Conservation (phyloP, 2,888 invertebrate genomes). For the Drosophila affinis region DNA sequence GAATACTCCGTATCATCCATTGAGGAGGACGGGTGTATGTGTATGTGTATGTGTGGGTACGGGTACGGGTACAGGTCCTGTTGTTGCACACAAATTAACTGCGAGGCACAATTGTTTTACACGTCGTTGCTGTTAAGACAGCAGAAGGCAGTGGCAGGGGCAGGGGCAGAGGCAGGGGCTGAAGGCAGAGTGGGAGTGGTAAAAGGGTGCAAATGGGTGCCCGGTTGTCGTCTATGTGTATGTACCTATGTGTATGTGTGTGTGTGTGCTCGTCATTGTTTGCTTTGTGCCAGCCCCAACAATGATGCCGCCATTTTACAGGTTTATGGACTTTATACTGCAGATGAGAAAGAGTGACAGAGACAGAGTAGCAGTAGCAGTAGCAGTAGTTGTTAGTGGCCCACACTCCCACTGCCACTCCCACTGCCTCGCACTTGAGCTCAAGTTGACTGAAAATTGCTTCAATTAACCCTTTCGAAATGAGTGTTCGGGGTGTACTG, state of each 20-base stretch:
- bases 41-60: background rate
- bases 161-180: background rate
- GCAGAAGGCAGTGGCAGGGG: background rate
- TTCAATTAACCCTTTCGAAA: slow-evolving; percentile 59
- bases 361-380: no score
- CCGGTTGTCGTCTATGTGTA: background rate
- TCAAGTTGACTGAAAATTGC: slow-evolving; percentile 66
- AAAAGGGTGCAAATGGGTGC: background rate
- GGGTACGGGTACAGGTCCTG: slow-evolving; percentile 4
- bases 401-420: no score
- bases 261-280: slow-evolving; percentile 17
- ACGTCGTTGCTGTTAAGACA: slow-evolving; percentile 40
- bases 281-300: slow-evolving; percentile 38
- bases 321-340: slow-evolving; percentile 64
- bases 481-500: slow-evolving; percentile 1
- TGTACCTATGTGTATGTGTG: background rate
- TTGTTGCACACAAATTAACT: slow-evolving; percentile 64
- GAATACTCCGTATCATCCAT: background rate
- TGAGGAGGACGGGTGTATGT: no score
- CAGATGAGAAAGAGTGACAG: slow-evolving; percentile 51
- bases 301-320: slow-evolving; percentile 52
- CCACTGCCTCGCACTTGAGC: slow-evolving; percentile 30
- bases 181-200: background rate
- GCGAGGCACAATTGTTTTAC: slow-evolving; percentile 67
- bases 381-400: no score